Conservation (phyloP, 2,888 invertebrate species). For the Baronia brevicornis region DNA sequence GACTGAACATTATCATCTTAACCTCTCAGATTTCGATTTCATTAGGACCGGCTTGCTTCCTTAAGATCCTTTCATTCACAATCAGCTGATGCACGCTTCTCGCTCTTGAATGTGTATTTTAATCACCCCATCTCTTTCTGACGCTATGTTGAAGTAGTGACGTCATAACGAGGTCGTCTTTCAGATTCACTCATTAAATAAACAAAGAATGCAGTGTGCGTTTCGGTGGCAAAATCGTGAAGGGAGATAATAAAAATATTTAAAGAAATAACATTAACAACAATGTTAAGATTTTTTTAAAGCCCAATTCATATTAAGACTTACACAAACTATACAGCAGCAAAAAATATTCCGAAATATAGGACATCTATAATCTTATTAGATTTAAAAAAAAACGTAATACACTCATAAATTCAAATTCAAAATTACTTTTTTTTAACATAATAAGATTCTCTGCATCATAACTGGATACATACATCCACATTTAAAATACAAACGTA, state of each 20-base stretch:
- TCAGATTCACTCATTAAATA: slow-evolving; percentile 71
- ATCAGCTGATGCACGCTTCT: slow-evolving; percentile 38
- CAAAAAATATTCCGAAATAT: no score
- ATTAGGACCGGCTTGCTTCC: slow-evolving; percentile 37
- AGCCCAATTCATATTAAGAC: no score
- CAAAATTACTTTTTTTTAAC: no score
- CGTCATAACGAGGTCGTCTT: slow-evolving; percentile 70
- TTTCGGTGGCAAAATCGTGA: slow-evolving; percentile 24
- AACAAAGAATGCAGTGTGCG: slow-evolving; percentile 50
- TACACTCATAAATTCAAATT: no score
- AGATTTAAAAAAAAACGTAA: no score
- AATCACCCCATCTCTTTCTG: slow-evolving; percentile 35
- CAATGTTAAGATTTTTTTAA: no score
- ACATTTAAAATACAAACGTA: no score
- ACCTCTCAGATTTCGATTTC: slow-evolving; percentile 48
- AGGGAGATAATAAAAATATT: neutral
- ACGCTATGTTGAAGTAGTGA: slow-evolving; percentile 49
- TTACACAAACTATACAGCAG: no score
- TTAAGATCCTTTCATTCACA: slow-evolving; percentile 62
- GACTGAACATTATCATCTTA: slow-evolving; percentile 34
- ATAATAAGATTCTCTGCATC: no score
- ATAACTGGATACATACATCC: no score
- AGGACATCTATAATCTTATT: no score
- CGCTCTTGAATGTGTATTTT: slow-evolving; percentile 26
- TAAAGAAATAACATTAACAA: neutral